Percentiles rank a stretch among this genome's conserved stretches.
These are phyloP conservation scores for Apamea sordens DNA, from an alignment of 2,888 invertebrate species.

Conservation along the genomic window DNA sequence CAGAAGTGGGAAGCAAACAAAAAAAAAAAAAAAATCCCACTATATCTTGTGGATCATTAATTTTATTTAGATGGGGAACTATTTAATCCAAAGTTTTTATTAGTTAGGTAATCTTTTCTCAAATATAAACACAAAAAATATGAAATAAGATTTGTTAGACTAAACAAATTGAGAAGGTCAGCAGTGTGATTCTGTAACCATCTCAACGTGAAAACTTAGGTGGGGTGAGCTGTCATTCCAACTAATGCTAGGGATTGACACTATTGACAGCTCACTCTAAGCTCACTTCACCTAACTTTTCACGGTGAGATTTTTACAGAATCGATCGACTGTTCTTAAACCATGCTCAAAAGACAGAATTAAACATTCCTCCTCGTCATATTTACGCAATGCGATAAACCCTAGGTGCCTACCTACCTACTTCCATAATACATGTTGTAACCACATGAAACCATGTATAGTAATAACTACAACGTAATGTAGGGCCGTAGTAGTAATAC, in stretches of 20 bases:
- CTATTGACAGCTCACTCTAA: too few species aligned
- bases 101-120: neutral
- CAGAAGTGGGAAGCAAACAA: too few species aligned
- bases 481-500: slow-evolving; percentile 13
- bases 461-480: slow-evolving; percentile 27
- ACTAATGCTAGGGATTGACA: too few species aligned
- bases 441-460: slow-evolving; percentile 33
- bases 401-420: slow-evolving; percentile 5
- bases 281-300: too few species aligned
- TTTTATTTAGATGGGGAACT: neutral
- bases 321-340: neutral
- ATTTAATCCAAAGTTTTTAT: neutral
- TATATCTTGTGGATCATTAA: neutral
- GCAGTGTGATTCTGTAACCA: too few species aligned
- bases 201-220: too few species aligned
- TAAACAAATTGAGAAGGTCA: neutral
- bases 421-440: slow-evolving; percentile 21
- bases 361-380: neutral
- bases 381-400: neutral
- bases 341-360: neutral
- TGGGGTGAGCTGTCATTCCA: too few species aligned
- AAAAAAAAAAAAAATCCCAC: too few species aligned
- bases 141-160: neutral
- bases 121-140: too few species aligned
- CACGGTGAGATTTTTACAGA: too few species aligned